Evolutionary conservation across 2,113 vertebrate genomes (phyloP).

Genomic region (Trochalopteron elliotii): DNA sequence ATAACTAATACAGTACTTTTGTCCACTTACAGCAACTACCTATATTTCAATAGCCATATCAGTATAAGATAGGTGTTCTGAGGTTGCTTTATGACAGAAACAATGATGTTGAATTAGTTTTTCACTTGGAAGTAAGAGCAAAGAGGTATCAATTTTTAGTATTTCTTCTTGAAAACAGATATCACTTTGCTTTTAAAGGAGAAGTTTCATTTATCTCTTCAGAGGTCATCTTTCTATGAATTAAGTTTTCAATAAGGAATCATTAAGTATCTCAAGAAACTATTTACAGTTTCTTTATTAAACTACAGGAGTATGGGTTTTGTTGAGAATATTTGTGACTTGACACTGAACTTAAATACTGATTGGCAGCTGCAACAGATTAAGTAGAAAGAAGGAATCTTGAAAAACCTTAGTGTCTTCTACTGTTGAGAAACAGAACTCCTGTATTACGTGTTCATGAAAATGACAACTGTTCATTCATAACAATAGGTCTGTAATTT

Average conservation of each 20-base stretch:
- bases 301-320: neutral
- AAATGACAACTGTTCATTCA: neutral
- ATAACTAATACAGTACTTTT: neutral
- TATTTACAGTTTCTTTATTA: neutral
- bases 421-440: neutral
- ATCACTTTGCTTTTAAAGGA: neutral
- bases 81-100: neutral
- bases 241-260: neutral
- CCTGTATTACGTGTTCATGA: neutral
- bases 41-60: neutral
- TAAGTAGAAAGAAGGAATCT: neutral
- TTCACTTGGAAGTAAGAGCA: neutral
- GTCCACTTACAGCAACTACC: neutral
- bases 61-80: neutral
- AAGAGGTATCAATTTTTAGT: neutral
- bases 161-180: neutral
- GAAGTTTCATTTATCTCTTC: neutral
- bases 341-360: neutral
- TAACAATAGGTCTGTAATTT: constrained; percentile 18
- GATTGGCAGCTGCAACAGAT: neutral
- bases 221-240: neutral
- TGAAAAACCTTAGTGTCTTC: neutral
- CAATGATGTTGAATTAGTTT: neutral
- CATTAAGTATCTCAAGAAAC: neutral
- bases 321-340: neutral